Evolutionary conservation across 2,797 vertebrate species (phyloP), one percentile per base, ranked within the genome.

Genomic region (Tragopan temminckii): DNA sequence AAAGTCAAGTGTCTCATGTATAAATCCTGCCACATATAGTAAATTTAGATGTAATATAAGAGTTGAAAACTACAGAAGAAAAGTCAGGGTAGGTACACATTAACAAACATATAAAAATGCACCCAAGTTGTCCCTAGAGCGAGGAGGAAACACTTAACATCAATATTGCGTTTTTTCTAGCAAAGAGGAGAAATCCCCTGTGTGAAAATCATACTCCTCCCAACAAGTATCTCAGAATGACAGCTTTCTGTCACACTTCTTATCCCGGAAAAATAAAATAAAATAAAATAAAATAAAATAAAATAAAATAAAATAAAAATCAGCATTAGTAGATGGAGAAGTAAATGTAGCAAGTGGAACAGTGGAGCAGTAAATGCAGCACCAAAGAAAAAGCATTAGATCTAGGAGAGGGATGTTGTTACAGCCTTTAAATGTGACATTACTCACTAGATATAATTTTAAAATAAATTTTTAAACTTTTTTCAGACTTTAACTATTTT

Each of bases 321-420:
- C 63, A 55, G 29, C 46, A 29, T 50, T 50, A 62, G 20, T 16
- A 93, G 31, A 40, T 58, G 31, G 48, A 68, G 31, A 48, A 13
- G 27, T 33, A 77, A 57, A 72, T 6, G 16, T 15, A 77, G 13
- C 25, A 57, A 13, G 27, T 29, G 7, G 11, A 80, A 27, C 33
- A 48, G 31, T 46, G 50, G 13, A 42, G 31, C 25, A 11, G 27
- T 33, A 80, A 61, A 68, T 8, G 23, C 17, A 85, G 6, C 21
- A 52, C 15, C 40, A 66, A 43, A 36, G 23, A 16, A 79, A 53
- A 86, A 36, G 27, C 20, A 33, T 25, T 46, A 52, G 33, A 69
- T 67, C 10, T 27, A 33, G 12, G 8, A 36, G 3, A 5, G 7
- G 2, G 1, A 0, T 7, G 5, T 46, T 36, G 33, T 36, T 53